These are phyloP conservation scores for Lissonota sp. DNA, from an alignment of 2,888 invertebrate species.

Conservation along the genomic window DNA sequence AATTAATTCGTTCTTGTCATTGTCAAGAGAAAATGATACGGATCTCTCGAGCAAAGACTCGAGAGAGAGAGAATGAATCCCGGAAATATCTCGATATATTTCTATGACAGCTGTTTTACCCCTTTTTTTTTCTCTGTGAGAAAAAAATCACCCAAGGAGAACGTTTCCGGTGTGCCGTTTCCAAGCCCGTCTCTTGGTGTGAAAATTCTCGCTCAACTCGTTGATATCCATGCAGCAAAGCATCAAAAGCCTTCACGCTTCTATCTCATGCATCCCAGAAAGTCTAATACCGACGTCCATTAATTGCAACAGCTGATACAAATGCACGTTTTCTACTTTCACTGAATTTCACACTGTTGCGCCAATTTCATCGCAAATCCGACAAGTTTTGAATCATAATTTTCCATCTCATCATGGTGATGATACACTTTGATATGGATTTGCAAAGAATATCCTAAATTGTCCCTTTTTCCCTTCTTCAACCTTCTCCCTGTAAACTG, in stretches of 20 bases:
- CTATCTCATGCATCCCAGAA: constrained; percentile 19
- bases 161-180: constrained; percentile 55
- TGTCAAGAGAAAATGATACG: constrained; percentile 45
- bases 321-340: constrained; percentile 56
- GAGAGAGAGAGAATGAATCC: constrained; percentile 43
- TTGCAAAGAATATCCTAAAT: too few relatives aligned
- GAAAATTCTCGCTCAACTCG: constrained; percentile 44
- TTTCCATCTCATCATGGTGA: not conserved
- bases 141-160: constrained; percentile 52
- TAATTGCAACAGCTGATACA: constrained; percentile 46
- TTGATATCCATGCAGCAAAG: not conserved
- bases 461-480: too few relatives aligned
- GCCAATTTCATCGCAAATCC: constrained; percentile 37
- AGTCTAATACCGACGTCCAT: constrained; percentile 29
- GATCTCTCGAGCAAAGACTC: constrained; percentile 10
- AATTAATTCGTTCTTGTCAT: constrained; percentile 58
- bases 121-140: constrained; percentile 26
- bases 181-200: constrained; percentile 37
- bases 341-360: constrained; percentile 48
- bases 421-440: constrained; percentile 10
- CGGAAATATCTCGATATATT: constrained; percentile 48
- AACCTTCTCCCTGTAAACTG: too few relatives aligned
- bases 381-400: not conserved
- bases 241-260: constrained; percentile 45
- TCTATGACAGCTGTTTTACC: constrained; percentile 40